A percentile compares a stretch with the other conserved stretches of the same genome.
These are phyloP conservation scores for Nymphalis c-album DNA, from an alignment of 2,888 invertebrate species.

Conservation along the genomic window DNA sequence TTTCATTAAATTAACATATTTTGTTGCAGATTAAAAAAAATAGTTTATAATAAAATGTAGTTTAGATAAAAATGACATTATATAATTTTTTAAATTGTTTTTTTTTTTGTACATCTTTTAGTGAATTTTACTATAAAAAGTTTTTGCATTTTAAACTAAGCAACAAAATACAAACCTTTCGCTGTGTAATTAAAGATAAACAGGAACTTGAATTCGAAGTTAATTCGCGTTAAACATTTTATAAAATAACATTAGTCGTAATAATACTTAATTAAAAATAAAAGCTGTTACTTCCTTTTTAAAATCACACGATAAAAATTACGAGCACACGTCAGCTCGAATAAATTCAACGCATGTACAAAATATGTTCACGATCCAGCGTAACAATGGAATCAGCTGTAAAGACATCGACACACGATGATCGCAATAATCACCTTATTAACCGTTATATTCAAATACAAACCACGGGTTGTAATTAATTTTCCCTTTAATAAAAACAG, in stretches of 20 bases:
- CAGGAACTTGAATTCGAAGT: too few relatives aligned
- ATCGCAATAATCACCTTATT: neutral
- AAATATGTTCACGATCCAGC: constrained; percentile 36
- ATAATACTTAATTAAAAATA: constrained; percentile 8
- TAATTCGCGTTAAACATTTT: neutral
- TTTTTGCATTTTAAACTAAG: neutral
- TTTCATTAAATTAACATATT: too few relatives aligned
- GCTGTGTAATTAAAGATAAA: neutral
- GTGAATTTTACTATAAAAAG: too few relatives aligned
- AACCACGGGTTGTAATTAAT: neutral
- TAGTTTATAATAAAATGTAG: too few relatives aligned
- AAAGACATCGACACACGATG: constrained; percentile 21
- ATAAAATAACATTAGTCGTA: neutral
- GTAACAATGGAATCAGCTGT: constrained; percentile 33
- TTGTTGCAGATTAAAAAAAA: too few relatives aligned
- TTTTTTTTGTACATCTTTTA: too few relatives aligned
- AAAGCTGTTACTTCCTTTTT: neutral
- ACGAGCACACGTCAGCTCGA: constrained; percentile 34
- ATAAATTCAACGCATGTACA: constrained; percentile 40
- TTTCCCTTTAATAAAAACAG: too few relatives aligned
- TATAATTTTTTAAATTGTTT: too few relatives aligned
- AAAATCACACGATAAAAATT: constrained; percentile 16
- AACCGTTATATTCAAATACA: neutral
- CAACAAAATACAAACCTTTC: neutral
- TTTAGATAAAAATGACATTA: too few relatives aligned